Evolutionary conservation across 2,888 invertebrate species (phyloP).

Genomic region (Drosophila glabriapex): DNA sequence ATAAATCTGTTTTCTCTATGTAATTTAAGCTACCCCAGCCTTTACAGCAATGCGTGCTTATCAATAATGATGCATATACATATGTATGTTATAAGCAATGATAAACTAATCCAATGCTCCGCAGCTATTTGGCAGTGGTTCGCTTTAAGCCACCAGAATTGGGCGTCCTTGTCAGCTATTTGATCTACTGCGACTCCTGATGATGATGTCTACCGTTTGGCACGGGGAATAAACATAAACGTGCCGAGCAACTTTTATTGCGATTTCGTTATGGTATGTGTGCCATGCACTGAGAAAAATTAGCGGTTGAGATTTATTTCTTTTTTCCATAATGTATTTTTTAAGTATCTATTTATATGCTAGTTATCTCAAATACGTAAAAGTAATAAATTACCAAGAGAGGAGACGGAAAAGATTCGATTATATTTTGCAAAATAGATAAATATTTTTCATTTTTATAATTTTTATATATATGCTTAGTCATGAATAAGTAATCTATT

Average conservation of each 20-base stretch:
- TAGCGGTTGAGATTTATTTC: background rate
- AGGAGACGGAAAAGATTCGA: background rate
- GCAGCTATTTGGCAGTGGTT: slow-evolving; percentile 17
- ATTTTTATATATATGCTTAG: background rate
- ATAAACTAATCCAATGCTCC: slow-evolving; percentile 42
- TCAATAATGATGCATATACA: slow-evolving; percentile 46
- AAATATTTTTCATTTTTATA: background rate
- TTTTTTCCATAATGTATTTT: background rate
- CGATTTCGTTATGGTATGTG: slow-evolving; percentile 24
- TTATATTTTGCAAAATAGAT: background rate
- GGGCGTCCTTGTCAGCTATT: slow-evolving; percentile 54
- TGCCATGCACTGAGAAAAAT: slow-evolving; percentile 28
- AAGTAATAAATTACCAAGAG: background rate
- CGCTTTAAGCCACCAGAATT: slow-evolving; percentile 33
- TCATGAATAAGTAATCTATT: background rate
- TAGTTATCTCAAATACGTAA: background rate
- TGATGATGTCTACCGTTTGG: slow-evolving; percentile 33
- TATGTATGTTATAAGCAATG: slow-evolving; percentile 19
- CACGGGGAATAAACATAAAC: slow-evolving; percentile 59
- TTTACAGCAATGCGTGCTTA: slow-evolving; percentile 21
- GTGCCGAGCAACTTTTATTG: slow-evolving; percentile 71
- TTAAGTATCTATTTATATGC: background rate
- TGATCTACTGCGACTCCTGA: slow-evolving; percentile 68
- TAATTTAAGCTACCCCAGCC: slow-evolving; percentile 3
- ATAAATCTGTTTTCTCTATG: background rate